Percentiles rank a stretch among this genome's conserved stretches.
Evolutionary conservation across 2,888 invertebrate species (phyloP).

Genomic region (Sarcophaga subvicina): DNA sequence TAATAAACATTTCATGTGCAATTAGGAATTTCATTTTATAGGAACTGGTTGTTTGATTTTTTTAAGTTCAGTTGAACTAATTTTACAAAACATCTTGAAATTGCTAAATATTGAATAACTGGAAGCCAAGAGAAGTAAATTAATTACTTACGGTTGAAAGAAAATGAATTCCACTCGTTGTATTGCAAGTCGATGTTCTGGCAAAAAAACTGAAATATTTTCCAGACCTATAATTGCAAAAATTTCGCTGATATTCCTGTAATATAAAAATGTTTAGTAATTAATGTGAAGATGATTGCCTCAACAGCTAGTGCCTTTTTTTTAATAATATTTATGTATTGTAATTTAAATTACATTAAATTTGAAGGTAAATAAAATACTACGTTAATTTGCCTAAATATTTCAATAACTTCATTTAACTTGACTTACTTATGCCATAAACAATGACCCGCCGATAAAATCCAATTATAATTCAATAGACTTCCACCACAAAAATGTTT

Average conservation of each 20-base stretch:
- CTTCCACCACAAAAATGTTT: constrained; percentile 81
- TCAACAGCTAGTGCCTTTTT: neutral
- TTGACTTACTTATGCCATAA: constrained; percentile 77
- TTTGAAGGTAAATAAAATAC: neutral
- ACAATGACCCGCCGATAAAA: constrained; percentile 80
- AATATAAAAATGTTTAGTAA: constrained; percentile 33
- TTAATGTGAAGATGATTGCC: too few species aligned
- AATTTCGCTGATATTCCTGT: constrained; percentile 74
- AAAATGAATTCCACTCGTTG: constrained; percentile 74
- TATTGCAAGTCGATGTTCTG: constrained; percentile 72
- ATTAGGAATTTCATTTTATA: too few species aligned
- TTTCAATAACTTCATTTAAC: neutral
- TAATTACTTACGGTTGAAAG: constrained; percentile 77
- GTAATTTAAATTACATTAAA: neutral
- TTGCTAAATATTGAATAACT: too few species aligned
- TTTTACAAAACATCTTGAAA: too few species aligned
- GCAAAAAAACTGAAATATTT: constrained; percentile 72
- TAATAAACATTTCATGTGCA: too few species aligned
- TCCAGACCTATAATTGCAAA: constrained; percentile 76
- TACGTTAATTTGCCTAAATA: neutral
- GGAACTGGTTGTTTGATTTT: too few species aligned
- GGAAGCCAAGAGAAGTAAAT: neutral
- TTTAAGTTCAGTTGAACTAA: too few species aligned
- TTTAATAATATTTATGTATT: neutral
- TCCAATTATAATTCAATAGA: constrained; percentile 77